Base-by-base conservation (phyloP, 2,797 vertebrate genomes). In the Sebastes umbrosus region DNA sequence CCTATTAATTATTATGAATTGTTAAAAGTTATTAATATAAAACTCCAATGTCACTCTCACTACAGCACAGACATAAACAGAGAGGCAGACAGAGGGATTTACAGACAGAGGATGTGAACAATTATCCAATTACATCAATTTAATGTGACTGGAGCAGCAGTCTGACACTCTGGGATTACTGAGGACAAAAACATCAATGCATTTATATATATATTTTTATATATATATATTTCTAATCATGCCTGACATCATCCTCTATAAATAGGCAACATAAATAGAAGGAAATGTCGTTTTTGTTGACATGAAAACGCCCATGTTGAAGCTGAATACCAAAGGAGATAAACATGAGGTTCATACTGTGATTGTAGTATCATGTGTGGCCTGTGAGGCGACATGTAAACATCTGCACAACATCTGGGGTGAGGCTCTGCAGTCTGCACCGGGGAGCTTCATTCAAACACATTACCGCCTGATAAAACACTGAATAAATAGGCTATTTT, bases 341-440 rank as follows among this genome's bases (percentile, higher is more conserved):
- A 7, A n/a, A 20, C 34, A 55, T 11, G 39, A 43, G 32, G 12
- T 6, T 65, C 27, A 36, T 36, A 1, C 29, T 24, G 5, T 32
- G 36, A 13, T 66, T 1, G 63, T 67, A 24, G 58, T 59, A 4
- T 67, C 13, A 27, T 43, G 79, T 57, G 73, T 77, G 73, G 80
- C 75, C 77, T 79, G 36, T 31, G 58, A 71, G 70, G 27, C 25
- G 50, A 72, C 76, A 87, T 90, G 90, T 90, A 92, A 92, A 91
- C 91, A 92, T 87, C 79, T 82, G 81, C 85, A 77, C 86, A 77
- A 43, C 39, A 43, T 43, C 75, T 78, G 87, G 87, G 90, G 80
- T 86, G 91, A 91, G 92, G 92, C 90, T 89, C 79, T 74, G 85
- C 90, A 73, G 83, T n/a, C 73, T 13, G 58, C 83, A 25, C 8